Evolutionary conservation across 2,888 invertebrate genomes (phyloP).

Genomic region (Theretra japonica): DNA sequence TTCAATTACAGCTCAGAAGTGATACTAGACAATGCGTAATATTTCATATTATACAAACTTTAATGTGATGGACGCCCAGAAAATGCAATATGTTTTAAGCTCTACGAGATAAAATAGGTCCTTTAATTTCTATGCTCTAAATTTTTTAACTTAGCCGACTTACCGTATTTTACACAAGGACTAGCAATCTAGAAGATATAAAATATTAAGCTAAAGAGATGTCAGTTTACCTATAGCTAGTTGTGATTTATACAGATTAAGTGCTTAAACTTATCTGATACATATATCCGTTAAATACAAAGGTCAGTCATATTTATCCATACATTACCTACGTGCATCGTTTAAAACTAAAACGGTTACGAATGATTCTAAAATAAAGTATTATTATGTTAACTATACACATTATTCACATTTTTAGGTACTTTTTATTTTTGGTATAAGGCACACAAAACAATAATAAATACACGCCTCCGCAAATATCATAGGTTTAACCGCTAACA

Average conservation of each 20-base stretch:
- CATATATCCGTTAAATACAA: conserved; percentile 1
- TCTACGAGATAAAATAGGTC: too few relatives aligned
- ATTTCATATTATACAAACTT: too few relatives aligned
- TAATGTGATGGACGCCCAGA: too few relatives aligned
- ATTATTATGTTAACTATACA: conserved; percentile 30
- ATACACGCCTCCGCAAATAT: conserved; percentile 44
- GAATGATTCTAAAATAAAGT: not conserved
- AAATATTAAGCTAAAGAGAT: not conserved
- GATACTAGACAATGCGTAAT: too few relatives aligned
- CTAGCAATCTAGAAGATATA: conserved; percentile 2
- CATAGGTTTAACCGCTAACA: conserved; percentile 40
- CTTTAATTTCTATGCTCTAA: too few relatives aligned
- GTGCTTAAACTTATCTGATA: not conserved
- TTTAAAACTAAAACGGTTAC: conserved; percentile 1
- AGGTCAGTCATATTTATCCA: conserved; percentile 18
- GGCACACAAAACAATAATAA: conserved; percentile 51
- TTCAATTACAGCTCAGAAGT: too few relatives aligned
- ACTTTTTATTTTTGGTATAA: conserved; percentile 59
- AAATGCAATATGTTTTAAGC: too few relatives aligned
- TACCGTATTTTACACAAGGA: not conserved
- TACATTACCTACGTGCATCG: conserved; percentile 2
- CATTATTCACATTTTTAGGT: conserved; percentile 43
- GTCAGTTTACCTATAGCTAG: not conserved
- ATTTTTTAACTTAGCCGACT: too few relatives aligned
- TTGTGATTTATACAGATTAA: not conserved